Evolutionary conservation across 2,797 vertebrate species (phyloP), one percentile per base, ranked within the genome.

Genomic region (Gallinago nigripennis): DNA sequence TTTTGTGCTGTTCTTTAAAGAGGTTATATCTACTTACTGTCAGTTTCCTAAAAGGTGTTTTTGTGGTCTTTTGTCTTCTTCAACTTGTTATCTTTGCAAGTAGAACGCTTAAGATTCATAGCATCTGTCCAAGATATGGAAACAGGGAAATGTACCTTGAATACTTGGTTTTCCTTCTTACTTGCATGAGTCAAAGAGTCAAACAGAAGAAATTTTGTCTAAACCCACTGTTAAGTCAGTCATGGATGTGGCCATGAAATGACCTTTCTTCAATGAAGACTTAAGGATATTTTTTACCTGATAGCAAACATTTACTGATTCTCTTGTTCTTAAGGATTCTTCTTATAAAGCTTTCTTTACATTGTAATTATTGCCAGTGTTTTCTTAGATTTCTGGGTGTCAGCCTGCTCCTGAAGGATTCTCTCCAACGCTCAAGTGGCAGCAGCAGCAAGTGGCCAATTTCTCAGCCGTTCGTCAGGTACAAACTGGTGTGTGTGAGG

Each of bases 391-490:
- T 91, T 98, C 98, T 1, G 98, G 98, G 8, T 99, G 99, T 80
- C 98, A 98, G n/a, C 99, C 99, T 46, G 99, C 99, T 68, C 99
- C 99, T 31, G 97, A 97, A 85, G 99, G 99, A 28, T 99, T 98
- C 90, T 99, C 97, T 56, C 99, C 99, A 45, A 99, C 99, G 5
- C 97, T 99, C 58, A 97, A 95, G 21, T 99, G 99, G 99, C 99
- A 99, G 58, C 99, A 98, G 94, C 98, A 98, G 70, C 99, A 99
- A 98, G 99, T 99, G 93, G 95, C 98, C 72, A 98, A 97, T 90
- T 99, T 99, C 96, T 99, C 99, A 71, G 95, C 98, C 14, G 95
- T 99, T 97, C 98, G 99, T 97, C 99, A 99, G 98, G 99, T 99
- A 97, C 96, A 82, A 9, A 48, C 54, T 24, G 51, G 11, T 89